Evolutionary conservation across 2,113 vertebrate species (phyloP).

Genomic region (Pterocles orientalis): DNA sequence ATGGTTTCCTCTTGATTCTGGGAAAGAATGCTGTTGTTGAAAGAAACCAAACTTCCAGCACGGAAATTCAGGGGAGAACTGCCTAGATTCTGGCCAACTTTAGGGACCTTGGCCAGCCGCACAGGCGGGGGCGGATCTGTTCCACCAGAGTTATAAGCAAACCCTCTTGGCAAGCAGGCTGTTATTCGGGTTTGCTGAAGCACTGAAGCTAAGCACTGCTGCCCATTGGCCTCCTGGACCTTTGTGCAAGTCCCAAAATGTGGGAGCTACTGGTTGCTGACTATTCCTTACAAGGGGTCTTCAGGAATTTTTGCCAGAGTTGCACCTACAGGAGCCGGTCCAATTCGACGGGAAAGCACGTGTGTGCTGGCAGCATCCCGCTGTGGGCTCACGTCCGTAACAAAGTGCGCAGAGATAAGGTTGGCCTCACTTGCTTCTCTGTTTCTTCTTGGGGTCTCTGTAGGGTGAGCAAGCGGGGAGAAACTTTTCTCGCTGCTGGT

Average conservation of each 20-base stretch:
- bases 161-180: not conserved
- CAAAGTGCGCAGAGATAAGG: slow-evolving; percentile 64
- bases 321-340: not conserved
- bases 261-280: slow-evolving; percentile 14
- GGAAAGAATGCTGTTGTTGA: slow-evolving; percentile 42
- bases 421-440: not conserved
- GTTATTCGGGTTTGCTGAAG: not conserved
- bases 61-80: slow-evolving; percentile 30
- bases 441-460: not conserved
- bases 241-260: slow-evolving; percentile 12
- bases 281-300: slow-evolving; percentile 41
- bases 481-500: not conserved
- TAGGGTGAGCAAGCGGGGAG: not conserved
- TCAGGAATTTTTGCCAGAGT: slow-evolving; percentile 53
- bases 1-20: slow-evolving; percentile 64
- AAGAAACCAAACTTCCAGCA: slow-evolving; percentile 30
- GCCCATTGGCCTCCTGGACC: not conserved
- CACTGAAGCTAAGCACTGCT: not conserved
- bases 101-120: not conserved
- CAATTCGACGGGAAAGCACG: not conserved
- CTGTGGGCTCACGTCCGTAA: slow-evolving; percentile 55
- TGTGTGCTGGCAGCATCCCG: not conserved
- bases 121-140: slow-evolving; percentile 22
- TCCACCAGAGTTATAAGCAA: not conserved
- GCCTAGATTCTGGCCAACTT: not conserved